phyloP scores from a whole-genome alignment of 2,888 invertebrate genomes.

The Hecatera dysodea region DNA sequence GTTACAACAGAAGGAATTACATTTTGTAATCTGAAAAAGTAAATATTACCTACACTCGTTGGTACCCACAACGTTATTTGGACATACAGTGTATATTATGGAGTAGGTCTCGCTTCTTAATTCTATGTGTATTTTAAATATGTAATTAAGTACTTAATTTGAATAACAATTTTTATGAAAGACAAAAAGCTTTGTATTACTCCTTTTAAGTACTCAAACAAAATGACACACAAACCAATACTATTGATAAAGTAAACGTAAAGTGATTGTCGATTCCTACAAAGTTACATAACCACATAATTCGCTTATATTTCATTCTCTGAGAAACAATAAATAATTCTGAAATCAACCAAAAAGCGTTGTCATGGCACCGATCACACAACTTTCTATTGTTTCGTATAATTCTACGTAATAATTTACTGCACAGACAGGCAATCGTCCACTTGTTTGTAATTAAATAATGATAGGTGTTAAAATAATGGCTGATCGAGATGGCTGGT shows the following conservation, averaged over 20 bases:
- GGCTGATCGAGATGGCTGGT: conserved; percentile 70
- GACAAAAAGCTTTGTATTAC: neutral
- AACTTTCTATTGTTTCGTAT: conserved; percentile 69
- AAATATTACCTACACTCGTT: neutral
- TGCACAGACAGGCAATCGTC: conserved; percentile 66
- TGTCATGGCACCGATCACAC: conserved; percentile 61
- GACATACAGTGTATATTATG: neutral
- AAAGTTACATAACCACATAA: conserved; percentile 39
- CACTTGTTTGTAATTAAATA: conserved; percentile 74
- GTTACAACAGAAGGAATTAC: conserved; percentile 24
- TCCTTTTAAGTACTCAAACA: neutral
- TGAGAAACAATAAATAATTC: conserved; percentile 58
- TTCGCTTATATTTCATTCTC: conserved; percentile 42
- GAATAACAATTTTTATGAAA: neutral
- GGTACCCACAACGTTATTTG: neutral
- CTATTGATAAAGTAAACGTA: conserved; percentile 33
- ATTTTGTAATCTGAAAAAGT: conserved; percentile 17
- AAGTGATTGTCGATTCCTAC: conserved; percentile 26
- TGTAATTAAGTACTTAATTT: neutral
- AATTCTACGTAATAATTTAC: conserved; percentile 66
- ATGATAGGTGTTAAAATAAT: conserved; percentile 76
- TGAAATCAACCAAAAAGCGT: conserved; percentile 60
- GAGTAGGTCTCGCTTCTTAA: no score
- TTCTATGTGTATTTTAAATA: neutral
- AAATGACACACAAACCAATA: conserved; percentile 5